Evolutionary conservation across 2,797 vertebrate genomes (phyloP).

Genomic region (Orestias chungarensis): DNA sequence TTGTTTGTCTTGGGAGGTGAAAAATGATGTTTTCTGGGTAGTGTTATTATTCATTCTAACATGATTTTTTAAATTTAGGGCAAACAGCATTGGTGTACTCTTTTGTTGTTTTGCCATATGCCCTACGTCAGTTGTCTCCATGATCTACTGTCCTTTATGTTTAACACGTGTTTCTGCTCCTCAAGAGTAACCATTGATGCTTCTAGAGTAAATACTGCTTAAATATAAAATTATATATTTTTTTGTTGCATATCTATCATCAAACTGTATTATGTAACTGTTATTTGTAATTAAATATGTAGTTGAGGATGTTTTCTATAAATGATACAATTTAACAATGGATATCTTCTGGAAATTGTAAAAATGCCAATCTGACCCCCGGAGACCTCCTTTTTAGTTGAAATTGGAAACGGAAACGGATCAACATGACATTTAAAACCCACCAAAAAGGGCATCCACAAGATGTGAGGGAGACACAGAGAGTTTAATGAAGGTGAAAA

Average conservation of each 20-base stretch:
- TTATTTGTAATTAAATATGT: not conserved
- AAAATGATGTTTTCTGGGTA: not conserved
- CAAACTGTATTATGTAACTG: too few relatives aligned
- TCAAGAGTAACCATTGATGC: too few relatives aligned
- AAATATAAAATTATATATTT: too few relatives aligned
- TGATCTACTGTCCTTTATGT: not conserved
- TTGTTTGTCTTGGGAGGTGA: too few relatives aligned
- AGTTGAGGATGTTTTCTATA: not conserved
- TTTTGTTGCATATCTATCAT: not conserved
- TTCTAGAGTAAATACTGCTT: too few relatives aligned
- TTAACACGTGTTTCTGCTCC: not conserved
- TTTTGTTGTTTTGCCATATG: not conserved
- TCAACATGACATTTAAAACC: conserved; percentile 15
- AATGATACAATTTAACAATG: not conserved
- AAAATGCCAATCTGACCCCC: not conserved
- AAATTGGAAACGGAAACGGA: not conserved
- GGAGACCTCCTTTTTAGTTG: not conserved
- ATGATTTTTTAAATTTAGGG: not conserved
- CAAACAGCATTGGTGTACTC: not conserved
- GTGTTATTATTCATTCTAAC: not conserved
- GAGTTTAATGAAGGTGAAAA: conserved; percentile 9
- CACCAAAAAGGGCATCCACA: not conserved
- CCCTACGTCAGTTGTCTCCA: not conserved
- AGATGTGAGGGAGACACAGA: not conserved
- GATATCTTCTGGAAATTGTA: not conserved